Conservation (phyloP, 2,888 invertebrate genomes). For the Cabera pusaria region DNA sequence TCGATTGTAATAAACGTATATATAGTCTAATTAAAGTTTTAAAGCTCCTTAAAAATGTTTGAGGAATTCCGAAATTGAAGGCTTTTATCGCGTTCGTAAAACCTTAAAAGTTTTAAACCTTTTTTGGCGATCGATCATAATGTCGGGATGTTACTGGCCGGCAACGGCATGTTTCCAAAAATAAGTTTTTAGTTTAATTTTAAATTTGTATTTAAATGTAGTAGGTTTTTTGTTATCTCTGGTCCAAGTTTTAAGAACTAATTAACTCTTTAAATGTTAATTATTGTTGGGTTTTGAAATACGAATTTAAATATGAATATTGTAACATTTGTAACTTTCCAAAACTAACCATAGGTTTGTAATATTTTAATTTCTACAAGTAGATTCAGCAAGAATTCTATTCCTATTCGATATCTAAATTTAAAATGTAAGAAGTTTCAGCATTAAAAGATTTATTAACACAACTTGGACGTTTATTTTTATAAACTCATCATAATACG, state of each 20-base stretch:
- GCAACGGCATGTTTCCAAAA: slow-evolving; percentile 31
- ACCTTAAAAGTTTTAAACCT: slow-evolving; percentile 25
- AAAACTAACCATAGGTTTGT: too few species aligned
- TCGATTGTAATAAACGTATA: slow-evolving; percentile 56
- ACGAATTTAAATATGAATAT: too few species aligned
- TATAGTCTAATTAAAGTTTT: slow-evolving; percentile 67
- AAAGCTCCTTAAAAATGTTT: slow-evolving; percentile 42
- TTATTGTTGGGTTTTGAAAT: too few species aligned
- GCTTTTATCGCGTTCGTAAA: slow-evolving; percentile 38
- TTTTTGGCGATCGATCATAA: slow-evolving; percentile 35
- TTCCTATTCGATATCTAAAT: too few species aligned
- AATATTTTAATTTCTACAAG: too few species aligned
- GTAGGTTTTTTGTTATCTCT: slow-evolving; percentile 2
- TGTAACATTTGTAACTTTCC: too few species aligned
- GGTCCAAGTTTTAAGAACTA: slow-evolving; percentile 3
- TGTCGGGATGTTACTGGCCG: slow-evolving; percentile 31
- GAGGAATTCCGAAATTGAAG: slow-evolving; percentile 41
- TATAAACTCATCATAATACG: too few species aligned
- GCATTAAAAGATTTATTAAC: too few species aligned
- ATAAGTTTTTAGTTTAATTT: slow-evolving; percentile 13
- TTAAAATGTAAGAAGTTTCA: too few species aligned
- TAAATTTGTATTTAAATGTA: slow-evolving; percentile 23
- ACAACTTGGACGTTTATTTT: too few species aligned
- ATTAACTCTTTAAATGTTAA: too few species aligned
- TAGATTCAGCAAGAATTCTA: too few species aligned